phyloP scores from a whole-genome alignment of 2,888 invertebrate species.

The Belgica antarctica region DNA sequence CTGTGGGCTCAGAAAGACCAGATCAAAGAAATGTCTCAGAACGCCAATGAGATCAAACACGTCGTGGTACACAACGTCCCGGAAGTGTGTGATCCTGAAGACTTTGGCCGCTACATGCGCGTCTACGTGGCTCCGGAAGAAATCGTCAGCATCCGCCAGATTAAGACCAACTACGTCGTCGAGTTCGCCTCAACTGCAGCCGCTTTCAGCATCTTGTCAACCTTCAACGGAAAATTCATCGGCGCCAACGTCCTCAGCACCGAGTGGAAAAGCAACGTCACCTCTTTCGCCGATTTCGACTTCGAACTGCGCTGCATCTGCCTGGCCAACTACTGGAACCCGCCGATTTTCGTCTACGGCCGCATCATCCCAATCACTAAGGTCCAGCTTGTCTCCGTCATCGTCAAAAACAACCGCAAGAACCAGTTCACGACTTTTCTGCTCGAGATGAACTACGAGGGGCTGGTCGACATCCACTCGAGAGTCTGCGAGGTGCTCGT shows the following conservation, averaged over 20 bases:
- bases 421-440: conserved; percentile 47
- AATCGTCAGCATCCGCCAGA: background rate
- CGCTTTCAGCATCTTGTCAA: background rate
- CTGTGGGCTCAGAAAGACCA: conserved; percentile 50
- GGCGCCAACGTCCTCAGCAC: conserved; percentile 46
- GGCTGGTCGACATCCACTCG: conserved; percentile 49
- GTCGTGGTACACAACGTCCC: conserved; percentile 4
- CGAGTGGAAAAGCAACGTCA: conserved; percentile 48
- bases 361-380: conserved; percentile 47
- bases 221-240: background rate
- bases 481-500: conserved; percentile 49
- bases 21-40: background rate
- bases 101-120: background rate
- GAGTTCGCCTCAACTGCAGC: background rate
- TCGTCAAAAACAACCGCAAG: conserved; percentile 46
- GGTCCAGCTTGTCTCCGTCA: conserved; percentile 49
- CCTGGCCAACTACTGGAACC: conserved; percentile 50
- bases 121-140: background rate
- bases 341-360: conserved; percentile 50
- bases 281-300: conserved; percentile 48
- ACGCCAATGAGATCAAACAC: background rate
- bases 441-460: conserved; percentile 47
- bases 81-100: background rate
- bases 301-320: conserved; percentile 49
- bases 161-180: background rate